phyloP scores from a whole-genome alignment of 2,888 invertebrate genomes.

The Stomorhina lunata region DNA sequence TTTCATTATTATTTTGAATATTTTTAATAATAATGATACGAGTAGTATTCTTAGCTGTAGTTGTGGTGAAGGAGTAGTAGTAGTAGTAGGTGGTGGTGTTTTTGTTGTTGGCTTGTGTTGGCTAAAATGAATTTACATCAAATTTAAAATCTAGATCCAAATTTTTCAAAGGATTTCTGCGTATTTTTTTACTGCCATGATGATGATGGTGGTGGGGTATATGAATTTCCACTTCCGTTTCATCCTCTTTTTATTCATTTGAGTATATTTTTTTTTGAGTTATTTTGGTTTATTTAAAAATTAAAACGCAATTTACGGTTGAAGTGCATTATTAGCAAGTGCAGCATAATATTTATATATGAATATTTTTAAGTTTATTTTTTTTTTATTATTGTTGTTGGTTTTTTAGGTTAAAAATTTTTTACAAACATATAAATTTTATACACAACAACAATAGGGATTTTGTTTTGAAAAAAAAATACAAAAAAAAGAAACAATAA shows the following conservation, averaged over 20 bases:
- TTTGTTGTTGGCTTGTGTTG: conserved; percentile 34
- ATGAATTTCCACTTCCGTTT: conserved; percentile 74
- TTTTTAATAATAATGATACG: no score
- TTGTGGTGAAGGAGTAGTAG: no score
- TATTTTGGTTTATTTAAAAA: conserved; percentile 13
- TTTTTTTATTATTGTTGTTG: conserved; percentile 37
- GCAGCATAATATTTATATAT: conserved; percentile 46
- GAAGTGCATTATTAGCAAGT: conserved; percentile 61
- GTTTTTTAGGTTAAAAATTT: conserved; percentile 29
- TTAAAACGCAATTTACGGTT: conserved; percentile 55
- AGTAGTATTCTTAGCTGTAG: no score
- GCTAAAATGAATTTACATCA: conserved; percentile 78
- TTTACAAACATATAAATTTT: conserved; percentile 42
- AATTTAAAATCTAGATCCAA: conserved; percentile 78
- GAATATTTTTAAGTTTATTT: neutral
- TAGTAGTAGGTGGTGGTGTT: conserved; percentile 1
- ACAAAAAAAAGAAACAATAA: conserved; percentile 7
- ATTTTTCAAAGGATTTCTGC: conserved; percentile 76
- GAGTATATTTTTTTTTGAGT: conserved; percentile 3
- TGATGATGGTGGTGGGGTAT: conserved; percentile 78
- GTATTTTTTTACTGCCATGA: conserved; percentile 75
- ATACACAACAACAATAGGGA: conserved; percentile 46
- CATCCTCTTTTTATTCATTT: conserved; percentile 65
- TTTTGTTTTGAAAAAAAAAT: neutral
- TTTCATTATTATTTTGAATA: no score